Evolutionary conservation across 2,797 vertebrate species (phyloP).

Genomic region (Pogoniulus pusillus): DNA sequence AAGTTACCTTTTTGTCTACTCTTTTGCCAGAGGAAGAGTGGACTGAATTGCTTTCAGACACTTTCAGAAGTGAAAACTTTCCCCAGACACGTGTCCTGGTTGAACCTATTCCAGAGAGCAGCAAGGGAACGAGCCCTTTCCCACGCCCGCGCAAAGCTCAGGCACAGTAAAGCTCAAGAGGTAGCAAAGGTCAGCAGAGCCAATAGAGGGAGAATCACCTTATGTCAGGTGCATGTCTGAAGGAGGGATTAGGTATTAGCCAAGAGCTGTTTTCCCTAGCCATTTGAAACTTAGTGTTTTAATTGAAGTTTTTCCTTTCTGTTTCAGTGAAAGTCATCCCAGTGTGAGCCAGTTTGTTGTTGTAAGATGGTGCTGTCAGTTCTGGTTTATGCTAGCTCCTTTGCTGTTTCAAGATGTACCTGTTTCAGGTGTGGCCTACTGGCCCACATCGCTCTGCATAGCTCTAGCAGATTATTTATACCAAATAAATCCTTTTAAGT

Average conservation of each 20-base stretch:
- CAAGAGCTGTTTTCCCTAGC: neutral
- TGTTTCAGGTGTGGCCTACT: neutral
- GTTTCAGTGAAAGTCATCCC: neutral
- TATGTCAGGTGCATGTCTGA: neutral
- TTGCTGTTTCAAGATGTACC: neutral
- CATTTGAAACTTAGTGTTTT: neutral
- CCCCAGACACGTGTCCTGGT: neutral
- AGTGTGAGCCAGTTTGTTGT: neutral
- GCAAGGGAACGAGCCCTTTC: neutral
- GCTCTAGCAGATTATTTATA: neutral
- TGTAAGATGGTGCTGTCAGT: neutral
- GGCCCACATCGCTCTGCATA: neutral
- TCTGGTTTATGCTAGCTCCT: neutral
- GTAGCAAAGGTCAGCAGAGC: neutral
- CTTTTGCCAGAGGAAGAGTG: neutral
- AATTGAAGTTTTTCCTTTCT: neutral
- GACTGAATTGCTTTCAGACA: neutral
- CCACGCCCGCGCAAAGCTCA: neutral
- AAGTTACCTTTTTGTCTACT: neutral
- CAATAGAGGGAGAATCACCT: neutral
- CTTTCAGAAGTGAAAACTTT: neutral
- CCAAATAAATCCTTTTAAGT: neutral
- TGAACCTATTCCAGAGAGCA: neutral
- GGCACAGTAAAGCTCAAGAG: fast-evolving
- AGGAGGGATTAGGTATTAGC: neutral